Base-by-base conservation (phyloP, 2,113 vertebrate genomes). In the Gobio gobio region DNA sequence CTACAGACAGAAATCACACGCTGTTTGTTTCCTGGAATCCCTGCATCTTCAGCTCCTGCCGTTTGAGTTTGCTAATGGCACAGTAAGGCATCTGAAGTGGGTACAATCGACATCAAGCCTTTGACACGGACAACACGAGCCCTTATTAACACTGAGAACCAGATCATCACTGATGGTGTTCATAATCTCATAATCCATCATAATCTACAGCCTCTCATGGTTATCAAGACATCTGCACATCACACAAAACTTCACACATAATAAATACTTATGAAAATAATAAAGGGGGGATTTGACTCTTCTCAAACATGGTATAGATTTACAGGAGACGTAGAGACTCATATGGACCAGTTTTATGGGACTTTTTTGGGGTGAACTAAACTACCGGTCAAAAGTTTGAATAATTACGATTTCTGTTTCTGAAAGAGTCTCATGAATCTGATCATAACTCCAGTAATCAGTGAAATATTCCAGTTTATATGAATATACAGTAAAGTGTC, bases 1-100 rank as follows among this genome's bases (percentile, higher is more conserved):
- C 9, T 63, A n/a, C 18, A 40, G 76, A 78, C 6, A 10, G 45
- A 79, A 79, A 64, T 16, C 12, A 64, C 20, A 61, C 7, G 10
- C 9, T 14, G 8, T 20, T 45, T 6, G 78, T 79, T 63, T 47
- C n/a, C 14, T 33, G 63, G 5, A 36, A 36, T 40, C 40, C 40
- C 40, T 13, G 24, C 10, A 36, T 68, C 64, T 68, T 43, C 36
- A n/a, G 20, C 61, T 26, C 61, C 59, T 20, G 33, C 43, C 8
- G n/a, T 74, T 51, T 81, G 26, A 74, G 66, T 51, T 8, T 68
- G 3, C 33, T 40, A 54, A 20, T 9, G 47, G 24, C 49, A 54
- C 74, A 22, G 18, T 76, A 86, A 88, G 87, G 82, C 82, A 82
- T 86, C 61, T 78, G 20, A 45, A 45, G 76, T 8, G 10, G 54